Conservation (phyloP, 2,888 invertebrate genomes). For the Chydorus sphaericus region DNA sequence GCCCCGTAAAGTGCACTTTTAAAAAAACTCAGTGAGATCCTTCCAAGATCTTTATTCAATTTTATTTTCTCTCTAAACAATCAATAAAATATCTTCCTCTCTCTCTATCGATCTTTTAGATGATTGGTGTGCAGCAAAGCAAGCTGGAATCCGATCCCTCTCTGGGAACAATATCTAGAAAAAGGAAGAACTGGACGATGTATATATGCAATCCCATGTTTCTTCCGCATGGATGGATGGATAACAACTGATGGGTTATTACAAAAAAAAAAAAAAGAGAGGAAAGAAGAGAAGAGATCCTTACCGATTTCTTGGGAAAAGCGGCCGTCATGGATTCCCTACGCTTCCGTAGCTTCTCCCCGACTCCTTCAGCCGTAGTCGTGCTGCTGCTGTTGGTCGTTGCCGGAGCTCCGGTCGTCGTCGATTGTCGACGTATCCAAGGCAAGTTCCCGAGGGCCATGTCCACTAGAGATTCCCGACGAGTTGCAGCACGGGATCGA, state of each 20-base stretch:
- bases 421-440: conserved; percentile 48
- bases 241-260: background rate
- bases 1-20: too few species aligned
- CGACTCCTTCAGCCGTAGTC: conserved; percentile 25
- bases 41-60: too few species aligned
- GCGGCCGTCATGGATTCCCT: conserved; percentile 60
- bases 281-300: background rate
- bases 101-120: too few species aligned
- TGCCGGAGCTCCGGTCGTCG: conserved; percentile 20
- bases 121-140: too few species aligned
- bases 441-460: conserved; percentile 61
- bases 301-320: conserved; percentile 38
- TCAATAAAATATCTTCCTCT: too few species aligned
- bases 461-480: conserved; percentile 75
- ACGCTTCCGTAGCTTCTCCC: conserved; percentile 41
- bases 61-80: too few species aligned
- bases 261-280: background rate
- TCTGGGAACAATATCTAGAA: background rate
- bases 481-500: conserved; percentile 21
- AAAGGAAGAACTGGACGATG: background rate
- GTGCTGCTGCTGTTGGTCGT: background rate
- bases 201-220: too few species aligned
- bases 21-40: too few species aligned
- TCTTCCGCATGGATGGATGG: background rate
- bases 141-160: too few species aligned